Evolutionary conservation across 2,113 vertebrate species (phyloP).

Genomic region (Halcyon malimbica): DNA sequence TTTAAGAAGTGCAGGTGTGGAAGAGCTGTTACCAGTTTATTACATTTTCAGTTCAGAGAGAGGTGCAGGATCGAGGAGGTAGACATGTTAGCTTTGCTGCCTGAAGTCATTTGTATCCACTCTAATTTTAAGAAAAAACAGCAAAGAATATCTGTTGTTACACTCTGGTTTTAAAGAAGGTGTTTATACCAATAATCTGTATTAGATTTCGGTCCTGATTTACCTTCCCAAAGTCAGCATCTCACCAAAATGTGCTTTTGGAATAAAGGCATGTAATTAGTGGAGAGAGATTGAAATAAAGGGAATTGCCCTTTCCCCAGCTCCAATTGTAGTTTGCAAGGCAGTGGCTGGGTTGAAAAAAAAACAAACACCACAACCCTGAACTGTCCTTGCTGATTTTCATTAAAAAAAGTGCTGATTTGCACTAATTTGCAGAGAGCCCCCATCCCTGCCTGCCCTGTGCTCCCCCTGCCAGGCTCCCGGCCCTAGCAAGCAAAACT

Average conservation of each 20-base stretch:
- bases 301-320: background rate
- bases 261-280: background rate
- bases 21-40: too few species aligned
- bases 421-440: background rate
- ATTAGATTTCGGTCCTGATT: background rate
- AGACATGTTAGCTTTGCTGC: rapidly evolving
- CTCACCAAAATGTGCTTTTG: background rate
- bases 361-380: background rate
- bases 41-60: background rate
- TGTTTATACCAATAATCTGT: background rate
- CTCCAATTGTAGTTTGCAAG: background rate
- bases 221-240: background rate
- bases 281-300: background rate
- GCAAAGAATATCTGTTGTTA: background rate
- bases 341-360: background rate
- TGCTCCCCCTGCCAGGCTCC: background rate
- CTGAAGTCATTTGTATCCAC: background rate
- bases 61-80: background rate
- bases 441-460: background rate
- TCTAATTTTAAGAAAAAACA: background rate
- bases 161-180: background rate
- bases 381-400: background rate
- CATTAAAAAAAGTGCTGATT: background rate
- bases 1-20: background rate
- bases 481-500: background rate